Evolutionary conservation across 1,140 invertebrate species (phyloP).

Genomic region (Hestina assimilis): DNA sequence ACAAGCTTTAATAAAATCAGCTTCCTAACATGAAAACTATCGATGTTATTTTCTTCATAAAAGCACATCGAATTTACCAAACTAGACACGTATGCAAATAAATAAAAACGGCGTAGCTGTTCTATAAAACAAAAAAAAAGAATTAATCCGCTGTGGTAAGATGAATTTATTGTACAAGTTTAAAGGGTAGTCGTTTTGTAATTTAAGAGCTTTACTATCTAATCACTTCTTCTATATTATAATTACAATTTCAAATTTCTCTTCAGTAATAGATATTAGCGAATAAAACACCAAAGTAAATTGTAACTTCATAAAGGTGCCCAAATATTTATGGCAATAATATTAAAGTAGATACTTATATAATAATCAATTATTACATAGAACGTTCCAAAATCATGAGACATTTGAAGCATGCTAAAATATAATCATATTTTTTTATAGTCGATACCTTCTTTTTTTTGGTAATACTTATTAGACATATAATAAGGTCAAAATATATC

Average conservation of each 20-base stretch:
- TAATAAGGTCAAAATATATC: too few relatives aligned
- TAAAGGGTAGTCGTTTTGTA: constrained; percentile 23
- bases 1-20: too few relatives aligned
- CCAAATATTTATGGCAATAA: constrained; percentile 45
- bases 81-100: constrained; percentile 5
- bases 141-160: constrained; percentile 7
- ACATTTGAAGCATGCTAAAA: background rate
- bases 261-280: constrained; percentile 24
- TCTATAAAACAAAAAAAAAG: background rate
- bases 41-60: too few relatives aligned
- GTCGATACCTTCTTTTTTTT: too few relatives aligned
- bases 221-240: constrained; percentile 22
- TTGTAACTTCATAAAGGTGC: constrained; percentile 33
- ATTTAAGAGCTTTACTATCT: constrained; percentile 30
- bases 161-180: constrained; percentile 28
- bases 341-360: constrained; percentile 35
- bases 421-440: background rate
- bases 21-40: too few relatives aligned
- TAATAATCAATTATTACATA: constrained; percentile 20
- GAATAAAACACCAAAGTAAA: constrained; percentile 28
- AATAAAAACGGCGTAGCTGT: constrained; percentile 4
- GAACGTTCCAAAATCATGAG: constrained; percentile 1
- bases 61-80: constrained; percentile 18
- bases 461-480: too few relatives aligned
- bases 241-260: constrained; percentile 11